Percentiles rank a stretch among this genome's conserved stretches.
Evolutionary conservation across 1,140 invertebrate species (phyloP).

Genomic region (Drosophila parabipectinata): DNA sequence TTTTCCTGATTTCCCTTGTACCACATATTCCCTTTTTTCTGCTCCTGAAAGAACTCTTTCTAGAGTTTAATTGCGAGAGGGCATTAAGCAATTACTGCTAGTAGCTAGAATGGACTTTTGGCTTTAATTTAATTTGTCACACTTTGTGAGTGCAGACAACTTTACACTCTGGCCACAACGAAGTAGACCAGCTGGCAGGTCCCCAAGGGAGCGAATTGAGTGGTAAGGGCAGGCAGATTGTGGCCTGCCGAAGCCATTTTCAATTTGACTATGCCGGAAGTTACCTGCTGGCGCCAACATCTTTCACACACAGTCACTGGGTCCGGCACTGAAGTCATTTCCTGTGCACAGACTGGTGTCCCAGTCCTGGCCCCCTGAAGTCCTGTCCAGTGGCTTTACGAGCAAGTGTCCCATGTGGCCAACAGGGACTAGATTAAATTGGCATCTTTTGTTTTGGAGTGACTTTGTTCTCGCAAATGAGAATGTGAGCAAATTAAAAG

Average conservation of each 20-base stretch:
- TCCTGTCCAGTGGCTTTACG: constrained; percentile 68
- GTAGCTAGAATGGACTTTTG: constrained; percentile 64
- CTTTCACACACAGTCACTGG: constrained; percentile 33
- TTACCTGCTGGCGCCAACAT: constrained; percentile 79
- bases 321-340: constrained; percentile 75
- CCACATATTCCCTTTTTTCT: not conserved
- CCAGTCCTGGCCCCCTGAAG: not conserved
- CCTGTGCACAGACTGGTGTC: constrained; percentile 52
- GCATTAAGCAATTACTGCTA: constrained; percentile 81
- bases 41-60: constrained; percentile 8
- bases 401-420: constrained; percentile 80
- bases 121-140: constrained; percentile 84
- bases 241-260: constrained; percentile 60
- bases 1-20: constrained; percentile 6
- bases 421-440: constrained; percentile 82
- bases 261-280: constrained; percentile 81
- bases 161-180: constrained; percentile 78
- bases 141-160: constrained; percentile 77
- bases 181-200: constrained; percentile 68
- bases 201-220: constrained; percentile 12
- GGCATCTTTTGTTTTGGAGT: constrained; percentile 82
- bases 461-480: constrained; percentile 79
- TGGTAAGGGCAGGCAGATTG: constrained; percentile 8
- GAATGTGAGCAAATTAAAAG: constrained; percentile 75
- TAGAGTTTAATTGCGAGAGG: constrained; percentile 58